Evolutionary conservation across 1,140 invertebrate genomes (phyloP).

Genomic region (Charaxes varanes): DNA sequence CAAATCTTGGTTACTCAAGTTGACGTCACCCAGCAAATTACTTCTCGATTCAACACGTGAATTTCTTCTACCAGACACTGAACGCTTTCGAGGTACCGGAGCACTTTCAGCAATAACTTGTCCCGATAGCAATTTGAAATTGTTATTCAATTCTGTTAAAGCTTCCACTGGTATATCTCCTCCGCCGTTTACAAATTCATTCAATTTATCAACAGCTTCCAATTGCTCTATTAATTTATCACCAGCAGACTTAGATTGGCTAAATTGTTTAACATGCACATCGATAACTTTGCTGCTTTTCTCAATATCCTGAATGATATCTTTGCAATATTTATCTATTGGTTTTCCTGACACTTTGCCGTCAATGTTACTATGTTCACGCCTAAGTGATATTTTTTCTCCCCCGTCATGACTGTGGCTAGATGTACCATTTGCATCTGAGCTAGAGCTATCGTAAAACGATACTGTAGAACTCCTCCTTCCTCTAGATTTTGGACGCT

Average conservation of each 20-base stretch:
- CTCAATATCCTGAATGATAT: slow-evolving; percentile 68
- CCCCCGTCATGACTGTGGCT: slow-evolving; percentile 24
- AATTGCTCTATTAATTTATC: slow-evolving; percentile 62
- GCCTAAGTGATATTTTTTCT: slow-evolving; percentile 26
- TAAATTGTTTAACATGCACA: slow-evolving; percentile 62
- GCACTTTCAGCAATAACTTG: slow-evolving; percentile 36
- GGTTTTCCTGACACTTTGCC: slow-evolving; percentile 43
- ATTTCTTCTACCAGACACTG: slow-evolving; percentile 38
- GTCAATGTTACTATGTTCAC: slow-evolving; percentile 32
- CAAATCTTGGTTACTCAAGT: slow-evolving; percentile 55
- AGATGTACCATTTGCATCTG: slow-evolving; percentile 27
- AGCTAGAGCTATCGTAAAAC: slow-evolving; percentile 37
- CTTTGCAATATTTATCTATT: slow-evolving; percentile 65
- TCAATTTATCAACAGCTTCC: slow-evolving; percentile 59
- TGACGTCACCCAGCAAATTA: slow-evolving; percentile 46
- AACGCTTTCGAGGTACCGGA: slow-evolving; percentile 38
- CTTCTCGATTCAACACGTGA: slow-evolving; percentile 32
- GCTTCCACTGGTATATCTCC: slow-evolving; percentile 43
- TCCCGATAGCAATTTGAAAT: slow-evolving; percentile 57
- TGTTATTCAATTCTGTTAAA: slow-evolving; percentile 55
- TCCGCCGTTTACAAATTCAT: slow-evolving; percentile 47
- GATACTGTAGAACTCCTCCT: slow-evolving; percentile 48
- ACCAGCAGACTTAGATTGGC: slow-evolving; percentile 52
- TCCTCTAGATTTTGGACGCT: slow-evolving; percentile 56
- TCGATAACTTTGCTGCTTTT: slow-evolving; percentile 68